Evolutionary conservation across 2,113 vertebrate genomes (phyloP).

Genomic region (Sula dactylatra): DNA sequence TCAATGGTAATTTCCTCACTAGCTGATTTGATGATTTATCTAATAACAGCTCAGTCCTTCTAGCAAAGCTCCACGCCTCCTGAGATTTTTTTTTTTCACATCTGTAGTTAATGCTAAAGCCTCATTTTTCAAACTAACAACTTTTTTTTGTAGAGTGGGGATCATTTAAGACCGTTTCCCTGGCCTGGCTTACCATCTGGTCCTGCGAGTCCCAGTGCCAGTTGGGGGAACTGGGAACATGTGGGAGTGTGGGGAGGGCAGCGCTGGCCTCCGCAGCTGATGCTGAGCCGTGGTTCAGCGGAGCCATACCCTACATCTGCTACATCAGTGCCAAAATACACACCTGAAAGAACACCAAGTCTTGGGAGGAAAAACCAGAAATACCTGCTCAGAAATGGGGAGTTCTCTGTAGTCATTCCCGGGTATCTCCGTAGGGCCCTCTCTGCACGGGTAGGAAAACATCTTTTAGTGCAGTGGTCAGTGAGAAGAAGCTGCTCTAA

Average conservation of each 20-base stretch:
- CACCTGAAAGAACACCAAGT: neutral
- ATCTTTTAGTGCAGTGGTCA: fast-evolving
- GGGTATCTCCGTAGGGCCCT: neutral
- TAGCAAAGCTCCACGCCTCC: neutral
- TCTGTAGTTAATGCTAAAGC: neutral
- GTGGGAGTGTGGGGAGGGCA: neutral
- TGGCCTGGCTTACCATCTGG: neutral
- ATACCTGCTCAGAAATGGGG: fast-evolving
- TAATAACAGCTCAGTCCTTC: neutral
- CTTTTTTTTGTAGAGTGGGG: neutral
- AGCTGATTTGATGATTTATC: neutral
- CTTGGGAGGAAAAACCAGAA: neutral
- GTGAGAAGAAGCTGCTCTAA: neutral
- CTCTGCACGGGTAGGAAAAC: neutral
- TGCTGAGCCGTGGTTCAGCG: neutral
- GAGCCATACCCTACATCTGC: neutral
- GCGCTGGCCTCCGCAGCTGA: neutral
- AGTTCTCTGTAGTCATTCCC: neutral
- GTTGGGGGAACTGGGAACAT: neutral
- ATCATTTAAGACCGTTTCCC: neutral
- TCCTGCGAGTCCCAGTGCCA: neutral
- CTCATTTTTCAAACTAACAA: neutral
- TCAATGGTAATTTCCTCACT: neutral
- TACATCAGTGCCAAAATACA: fast-evolving
- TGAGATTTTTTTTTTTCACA: neutral